Evolutionary conservation across 2,113 vertebrate species (phyloP).

Genomic region (Copsychus sechellarum): DNA sequence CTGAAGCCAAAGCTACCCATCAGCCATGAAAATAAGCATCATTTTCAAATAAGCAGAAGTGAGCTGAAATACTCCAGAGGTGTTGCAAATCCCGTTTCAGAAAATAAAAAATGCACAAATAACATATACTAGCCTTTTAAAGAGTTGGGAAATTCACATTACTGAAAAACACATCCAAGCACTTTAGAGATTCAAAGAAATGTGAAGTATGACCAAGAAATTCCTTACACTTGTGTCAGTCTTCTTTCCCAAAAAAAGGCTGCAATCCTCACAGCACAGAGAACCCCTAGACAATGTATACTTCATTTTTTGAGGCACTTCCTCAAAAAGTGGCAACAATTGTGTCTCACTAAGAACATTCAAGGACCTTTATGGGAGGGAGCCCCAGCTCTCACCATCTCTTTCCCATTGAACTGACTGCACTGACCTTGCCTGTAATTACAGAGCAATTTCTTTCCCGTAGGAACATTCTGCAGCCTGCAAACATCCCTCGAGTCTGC

Average conservation of each 20-base stretch:
- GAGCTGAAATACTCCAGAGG: not conserved
- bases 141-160: not conserved
- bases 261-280: not conserved
- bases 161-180: not conserved
- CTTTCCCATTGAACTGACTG: conserved; percentile 18
- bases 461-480: conserved; percentile 36
- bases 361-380: not conserved
- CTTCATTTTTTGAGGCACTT: not conserved
- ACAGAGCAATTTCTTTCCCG: conserved; percentile 22
- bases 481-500: conserved; percentile 32
- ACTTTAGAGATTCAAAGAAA: not conserved
- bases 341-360: not conserved
- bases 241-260: not conserved
- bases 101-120: not conserved
- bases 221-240: not conserved
- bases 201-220: not conserved
- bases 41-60: not conserved
- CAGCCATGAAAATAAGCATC: not conserved
- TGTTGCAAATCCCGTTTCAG: not conserved
- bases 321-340: not conserved
- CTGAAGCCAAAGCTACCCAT: not conserved
- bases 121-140: not conserved
- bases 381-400: not conserved
- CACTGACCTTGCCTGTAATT: conserved; percentile 53
- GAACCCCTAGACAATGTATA: not conserved